phyloP scores from a whole-genome alignment of 1,140 invertebrate genomes.

The Arion vulgaris region DNA sequence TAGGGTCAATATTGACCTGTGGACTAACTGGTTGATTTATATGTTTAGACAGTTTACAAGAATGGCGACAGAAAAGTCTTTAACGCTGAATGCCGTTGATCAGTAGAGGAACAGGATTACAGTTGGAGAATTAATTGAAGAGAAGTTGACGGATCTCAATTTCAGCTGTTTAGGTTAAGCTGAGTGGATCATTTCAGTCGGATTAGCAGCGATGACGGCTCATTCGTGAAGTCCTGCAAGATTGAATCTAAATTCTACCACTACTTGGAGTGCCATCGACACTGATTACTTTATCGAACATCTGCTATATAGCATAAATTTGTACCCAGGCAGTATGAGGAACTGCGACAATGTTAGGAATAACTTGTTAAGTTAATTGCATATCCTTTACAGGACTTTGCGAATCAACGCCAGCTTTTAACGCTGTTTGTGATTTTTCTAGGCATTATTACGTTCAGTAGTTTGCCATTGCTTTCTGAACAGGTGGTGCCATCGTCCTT shows the following conservation, averaged over 20 bases:
- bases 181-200: background rate
- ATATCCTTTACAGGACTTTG: too few relatives aligned
- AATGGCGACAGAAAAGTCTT: background rate
- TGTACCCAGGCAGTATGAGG: too few relatives aligned
- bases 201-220: background rate
- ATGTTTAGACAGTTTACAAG: background rate
- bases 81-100: background rate
- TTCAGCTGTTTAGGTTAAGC: background rate
- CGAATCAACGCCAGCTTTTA: too few relatives aligned
- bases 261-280: too few relatives aligned
- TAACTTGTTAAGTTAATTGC: too few relatives aligned
- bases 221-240: background rate
- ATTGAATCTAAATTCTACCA: background rate
- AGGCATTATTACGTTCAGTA: too few relatives aligned
- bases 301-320: too few relatives aligned
- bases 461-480: too few relatives aligned
- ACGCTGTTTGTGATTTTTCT: too few relatives aligned
- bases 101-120: background rate
- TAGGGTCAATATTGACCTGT: conserved; percentile 7
- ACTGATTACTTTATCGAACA: too few relatives aligned
- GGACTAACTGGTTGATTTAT: background rate
- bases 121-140: background rate
- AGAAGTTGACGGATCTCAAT: background rate
- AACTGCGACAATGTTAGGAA: too few relatives aligned
- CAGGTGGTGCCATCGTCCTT: too few relatives aligned